Base-by-base conservation (phyloP, 1,140 invertebrate genomes). In the Bombus vancouverensis region DNA sequence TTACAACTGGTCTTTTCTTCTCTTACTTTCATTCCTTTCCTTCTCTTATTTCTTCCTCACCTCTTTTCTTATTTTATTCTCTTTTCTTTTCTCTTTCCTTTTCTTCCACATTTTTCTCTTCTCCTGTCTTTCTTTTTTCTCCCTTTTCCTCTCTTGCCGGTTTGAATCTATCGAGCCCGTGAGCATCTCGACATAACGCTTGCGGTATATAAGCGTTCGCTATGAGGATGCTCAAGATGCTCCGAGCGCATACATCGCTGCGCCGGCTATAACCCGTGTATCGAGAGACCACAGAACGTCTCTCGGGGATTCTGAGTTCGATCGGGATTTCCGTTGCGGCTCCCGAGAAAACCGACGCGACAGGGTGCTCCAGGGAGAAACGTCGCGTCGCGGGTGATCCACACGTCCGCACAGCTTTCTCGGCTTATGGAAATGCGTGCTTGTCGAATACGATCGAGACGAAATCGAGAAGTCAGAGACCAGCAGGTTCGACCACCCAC, bases 401-500 rank as follows among this genome's bases (percentile, higher is more conserved):
- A 12, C 53, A 22, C 57, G 32, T 42, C 18, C 37, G 34, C 34
- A 2, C 12, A 53, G 75, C 32, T 86, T 18, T 79, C 53, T 22
- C 28, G 57, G 34, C 28, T 82, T 70, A 73, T 83, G 81, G 81
- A 87, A 77, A 83, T 78, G 73, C 39, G 34, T 32, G 85, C 39
- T 66, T 34, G 62, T 28, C 5, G 65, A 71, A 76, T 83, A n/a
- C 25, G n/a, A 47, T 37, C n/a, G 13, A 9, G 10, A 25, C 25
- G 81, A 74, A 74, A 81, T 78, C 53, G 88, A 76, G 79, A 85
- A 89, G 88, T 76, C 76, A 68, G 78, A 12, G 57, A 32, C n/a
- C 57, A 25, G 57, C 57, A 12, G 57, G 13, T 32, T 32, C 8
- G 39, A 44, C 70, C 70, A 42, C 28, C 39, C 71, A 39, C 28